Base-by-base conservation (phyloP, 1,140 invertebrate genomes). In the Halictus rubicundus region DNA sequence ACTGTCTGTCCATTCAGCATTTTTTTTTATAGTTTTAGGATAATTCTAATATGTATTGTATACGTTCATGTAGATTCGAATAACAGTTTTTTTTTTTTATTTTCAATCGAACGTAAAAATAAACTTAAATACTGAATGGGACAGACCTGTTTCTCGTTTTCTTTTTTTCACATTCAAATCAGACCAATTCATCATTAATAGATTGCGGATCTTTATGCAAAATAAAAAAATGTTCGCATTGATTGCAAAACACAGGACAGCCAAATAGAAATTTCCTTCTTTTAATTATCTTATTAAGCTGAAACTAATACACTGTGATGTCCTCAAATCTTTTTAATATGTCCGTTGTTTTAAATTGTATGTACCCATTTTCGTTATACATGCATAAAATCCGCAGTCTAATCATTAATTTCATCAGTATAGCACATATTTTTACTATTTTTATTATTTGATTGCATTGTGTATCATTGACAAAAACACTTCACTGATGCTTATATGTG, bases 1-100 rank as follows among this genome's bases (percentile, higher is more conserved):
- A 82, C 73, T 77, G 86, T 92, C 92, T 91, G 89, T 91, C 91
- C 89, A 92, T 93, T 93, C 91, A 92, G 91, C 84, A 88, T 90
- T 89, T 88, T 88, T 39, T 9, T 57, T 14, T 21, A 49, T 68
- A 14, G 42, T 60, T 57, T 69, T n/a, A 19, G n/a, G 16, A 39
- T 64, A 52, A 39, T 19, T 68, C n/a, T 64, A 14, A 27, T 65
- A 37, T 75, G 1, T 27, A 59, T 7, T n/a, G 61, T 70, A 69
- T 32, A 42, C 25, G 52, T 49, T 42, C 16, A 16, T 14, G 1
- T 57, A 54, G 60, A 68, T 2, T 25, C 7, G 68, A 32, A 23
- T 19, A 19, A 64, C 21, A 64, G 2, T 14, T 52, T 27, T 59
- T n/a, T 25, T 32, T 57, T 27, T 16, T 42, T 9, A 65, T 14